Conservation (phyloP, 1,140 invertebrate genomes). For the Wasmannia auropunctata region DNA sequence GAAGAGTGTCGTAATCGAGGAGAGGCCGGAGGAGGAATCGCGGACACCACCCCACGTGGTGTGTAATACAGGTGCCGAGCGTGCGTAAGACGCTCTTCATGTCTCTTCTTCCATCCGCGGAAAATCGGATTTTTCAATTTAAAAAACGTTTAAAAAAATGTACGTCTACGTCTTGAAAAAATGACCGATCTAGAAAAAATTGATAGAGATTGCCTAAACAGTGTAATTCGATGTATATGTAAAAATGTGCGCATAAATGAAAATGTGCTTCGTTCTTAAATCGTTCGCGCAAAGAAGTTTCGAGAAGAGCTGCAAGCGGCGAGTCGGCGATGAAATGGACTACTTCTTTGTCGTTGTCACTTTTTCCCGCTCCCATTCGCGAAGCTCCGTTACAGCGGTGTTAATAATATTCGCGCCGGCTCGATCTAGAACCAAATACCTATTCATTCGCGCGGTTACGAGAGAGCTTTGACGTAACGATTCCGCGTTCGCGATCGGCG, state of each 20-base stretch:
- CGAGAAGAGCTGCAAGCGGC: not conserved
- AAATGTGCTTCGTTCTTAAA: not conserved
- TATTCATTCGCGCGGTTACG: constrained; percentile 48
- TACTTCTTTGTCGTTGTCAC: constrained; percentile 75
- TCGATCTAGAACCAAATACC: constrained; percentile 64
- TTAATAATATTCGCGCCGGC: constrained; percentile 58
- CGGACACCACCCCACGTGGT: constrained; percentile 66
- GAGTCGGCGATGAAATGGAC: constrained; percentile 44
- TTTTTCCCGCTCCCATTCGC: constrained; percentile 73
- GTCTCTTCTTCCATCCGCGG: not conserved
- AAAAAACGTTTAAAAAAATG: too few relatives aligned
- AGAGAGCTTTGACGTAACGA: constrained; percentile 22
- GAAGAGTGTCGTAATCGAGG: constrained; percentile 75
- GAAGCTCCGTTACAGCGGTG: constrained; percentile 70
- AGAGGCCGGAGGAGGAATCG: constrained; percentile 61
- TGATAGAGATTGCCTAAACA: not conserved
- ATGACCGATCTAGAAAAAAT: not conserved
- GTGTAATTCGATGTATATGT: not conserved
- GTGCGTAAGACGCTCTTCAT: not conserved
- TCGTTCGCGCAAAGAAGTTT: not conserved
- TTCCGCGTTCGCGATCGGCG: constrained; percentile 31
- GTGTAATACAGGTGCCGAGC: constrained; percentile 68
- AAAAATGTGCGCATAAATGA: not conserved
- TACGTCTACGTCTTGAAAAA: not conserved
- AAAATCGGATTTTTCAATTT: not conserved